Conservation (phyloP, 2,113 vertebrate genomes). For the Neodontobutis hainanensis region DNA sequence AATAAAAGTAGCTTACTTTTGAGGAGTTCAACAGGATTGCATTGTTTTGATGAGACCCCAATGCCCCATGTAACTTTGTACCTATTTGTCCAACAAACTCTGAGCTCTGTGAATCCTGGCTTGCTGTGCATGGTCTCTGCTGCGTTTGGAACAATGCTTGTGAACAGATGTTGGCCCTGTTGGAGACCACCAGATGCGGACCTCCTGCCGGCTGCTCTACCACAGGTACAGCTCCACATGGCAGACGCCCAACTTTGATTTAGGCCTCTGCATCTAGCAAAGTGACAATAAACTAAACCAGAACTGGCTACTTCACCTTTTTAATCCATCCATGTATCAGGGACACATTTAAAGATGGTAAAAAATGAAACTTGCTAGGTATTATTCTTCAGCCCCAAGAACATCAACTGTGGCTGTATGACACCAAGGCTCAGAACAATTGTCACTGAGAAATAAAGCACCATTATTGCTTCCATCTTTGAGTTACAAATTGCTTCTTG, state of each 20-base stretch:
- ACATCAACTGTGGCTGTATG: constrained; percentile 5
- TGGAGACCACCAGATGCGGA: constrained; percentile 26
- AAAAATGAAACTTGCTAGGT: constrained; percentile 18
- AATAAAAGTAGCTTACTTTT: not conserved
- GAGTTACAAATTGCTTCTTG: constrained; percentile 31
- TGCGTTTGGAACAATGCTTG: constrained; percentile 10
- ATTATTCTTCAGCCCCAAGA: constrained; percentile 23
- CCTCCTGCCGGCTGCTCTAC: constrained; percentile 10
- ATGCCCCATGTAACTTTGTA: not conserved
- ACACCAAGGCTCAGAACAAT: constrained; percentile 19
- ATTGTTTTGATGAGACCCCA: too few relatives aligned
- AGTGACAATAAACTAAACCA: not conserved
- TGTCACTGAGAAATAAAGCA: constrained; percentile 41
- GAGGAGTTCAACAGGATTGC: not conserved
- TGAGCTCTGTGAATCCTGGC: constrained; percentile 7
- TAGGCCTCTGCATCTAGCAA: constrained; percentile 4
- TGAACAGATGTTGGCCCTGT: constrained; percentile 29
- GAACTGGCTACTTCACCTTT: too few relatives aligned
- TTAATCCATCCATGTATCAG: not conserved
- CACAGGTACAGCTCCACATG: constrained; percentile 21
- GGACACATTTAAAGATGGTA: constrained; percentile 8
- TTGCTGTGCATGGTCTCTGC: not conserved
- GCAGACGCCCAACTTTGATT: not conserved
- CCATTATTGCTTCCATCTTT: constrained; percentile 20
- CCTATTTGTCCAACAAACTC: constrained; percentile 32